Evolutionary conservation across 2,113 vertebrate genomes (phyloP).

Genomic region (Rhineura floridana): DNA sequence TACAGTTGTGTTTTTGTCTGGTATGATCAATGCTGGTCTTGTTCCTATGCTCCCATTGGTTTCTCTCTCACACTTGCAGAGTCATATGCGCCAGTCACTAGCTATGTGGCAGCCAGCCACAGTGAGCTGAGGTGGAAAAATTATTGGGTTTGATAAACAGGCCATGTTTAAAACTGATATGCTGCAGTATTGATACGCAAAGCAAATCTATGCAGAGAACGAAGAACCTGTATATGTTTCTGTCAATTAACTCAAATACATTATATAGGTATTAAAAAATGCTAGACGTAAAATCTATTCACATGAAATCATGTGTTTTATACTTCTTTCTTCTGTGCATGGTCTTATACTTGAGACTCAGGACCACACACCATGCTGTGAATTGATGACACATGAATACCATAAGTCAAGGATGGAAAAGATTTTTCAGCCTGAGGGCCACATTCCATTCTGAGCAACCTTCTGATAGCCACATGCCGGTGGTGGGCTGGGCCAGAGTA

Average conservation of each 20-base stretch:
- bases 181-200: not conserved
- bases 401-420: too few species aligned
- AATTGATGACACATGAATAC: not conserved
- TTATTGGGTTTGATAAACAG: conserved; percentile 19
- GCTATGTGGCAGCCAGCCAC: conserved; percentile 33
- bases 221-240: not conserved
- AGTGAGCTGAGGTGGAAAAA: conserved; percentile 27
- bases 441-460: too few species aligned
- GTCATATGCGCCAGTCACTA: conserved; percentile 9
- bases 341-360: not conserved
- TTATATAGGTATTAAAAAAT: not conserved
- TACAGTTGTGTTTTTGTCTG: conserved; percentile 57
- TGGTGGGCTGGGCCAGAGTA: too few species aligned
- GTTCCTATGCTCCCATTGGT: conserved; percentile 24
- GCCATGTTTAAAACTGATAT: not conserved
- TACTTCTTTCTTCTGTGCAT: not conserved
- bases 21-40: conserved; percentile 51
- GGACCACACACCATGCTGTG: too few species aligned
- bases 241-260: not conserved
- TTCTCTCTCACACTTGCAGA: conserved; percentile 30
- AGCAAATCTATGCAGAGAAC: not conserved
- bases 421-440: too few species aligned
- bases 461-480: too few species aligned
- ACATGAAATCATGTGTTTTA: not conserved
- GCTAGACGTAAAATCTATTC: not conserved